Evolutionary conservation across 2,797 vertebrate species (phyloP), one percentile per base, ranked within the genome.

Genomic region (Phoeniculus purpureus): DNA sequence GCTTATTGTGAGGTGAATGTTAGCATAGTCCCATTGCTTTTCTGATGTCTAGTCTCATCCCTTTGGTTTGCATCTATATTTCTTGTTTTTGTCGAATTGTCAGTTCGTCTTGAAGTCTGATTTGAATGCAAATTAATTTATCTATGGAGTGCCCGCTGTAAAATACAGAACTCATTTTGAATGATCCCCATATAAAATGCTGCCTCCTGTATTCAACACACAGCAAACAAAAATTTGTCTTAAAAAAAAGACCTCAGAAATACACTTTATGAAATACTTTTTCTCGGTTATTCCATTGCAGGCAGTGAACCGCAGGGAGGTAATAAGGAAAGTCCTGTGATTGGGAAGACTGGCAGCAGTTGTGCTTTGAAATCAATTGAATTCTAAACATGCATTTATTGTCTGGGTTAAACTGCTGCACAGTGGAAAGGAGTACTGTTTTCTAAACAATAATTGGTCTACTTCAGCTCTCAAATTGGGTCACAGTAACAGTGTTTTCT

Each of bases 331-430:
- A 74, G 56, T 81, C 47, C 54, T 91, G 88, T 80, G 43, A 84
- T 48, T 66, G 51, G 48, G 51, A 81, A 85, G 91, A 79, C 17
- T 88, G 72, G 78, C 81, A 81, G 54, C 77, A 61, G 77, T 72
- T 86, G 11, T 54, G 47, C 27, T 89, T 92, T 83, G 51, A 64
- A 91, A 92, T 73, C 43, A 88, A 86, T 55, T 48, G 5, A 65
- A 76, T 86, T 94, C 85, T 71, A 90, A 91, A 78, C 91, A 87
- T 65, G 47, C 58, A 65, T 84, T 93, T 92, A 72, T 84, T 93
- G 37, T 87, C 78, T 88, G 82, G 13, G 37, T 95, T 93, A 65
- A 80, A 87, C 50, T 82, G 82, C 75, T 80, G 27, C 81, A 34
- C 37, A 80, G 58, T 65, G 52, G 86, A 79, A 88, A 81, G 75